Base-by-base conservation (phyloP, 2,888 invertebrate species). In the Sesia bembeciformis region DNA sequence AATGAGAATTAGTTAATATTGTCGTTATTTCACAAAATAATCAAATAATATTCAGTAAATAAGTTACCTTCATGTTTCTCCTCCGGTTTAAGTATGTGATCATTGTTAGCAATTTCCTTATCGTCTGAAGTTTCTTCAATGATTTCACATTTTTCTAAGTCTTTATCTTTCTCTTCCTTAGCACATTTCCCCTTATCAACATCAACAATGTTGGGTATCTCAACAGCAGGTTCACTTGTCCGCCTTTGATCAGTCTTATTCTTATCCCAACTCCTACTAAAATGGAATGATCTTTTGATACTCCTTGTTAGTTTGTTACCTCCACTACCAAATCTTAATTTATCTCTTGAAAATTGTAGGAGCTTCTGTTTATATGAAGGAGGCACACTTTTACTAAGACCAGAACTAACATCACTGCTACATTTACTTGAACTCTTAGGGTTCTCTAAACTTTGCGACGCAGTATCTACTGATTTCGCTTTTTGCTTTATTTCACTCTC, bases 311-410 rank as follows among this genome's bases (percentile, higher is more conserved):
- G 63, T 64, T 75, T 83, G 52, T 90, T 90, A 0, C 89, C 82
- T 2, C 86, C 85, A 60, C 89, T 90, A 0, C 81, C 89, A 67
- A 90, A 88, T 56, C 86, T 74, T 2, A 90, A 68, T 64, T 90
- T 90, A 53, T 90, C 90, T 60, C 83, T 78, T 2, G 90, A 90
- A 63, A 90, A 90, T 59, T 90, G 90, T 46, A 90, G 59, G 55
- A 90, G 60, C 62, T 90, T 90, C 59, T 90, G 90, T 58, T 88
- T 90, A 57, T 90, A 90, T 3, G 90, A 89, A 0, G 90, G 90
- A 3, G 90, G 90, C 0, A 90, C 90, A 68, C 90, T 90, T 66
- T 86, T 90, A 59, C 90, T 90, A 0, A 90, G 67, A 0, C 84
- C 87, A 0, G 83, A 77, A 65, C 84, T 85, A 0, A 87, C 66